Evolutionary conservation across 2,113 vertebrate genomes (phyloP), one percentile per base, ranked within the genome.

Genomic region (Thamnaconus septentrionalis): DNA sequence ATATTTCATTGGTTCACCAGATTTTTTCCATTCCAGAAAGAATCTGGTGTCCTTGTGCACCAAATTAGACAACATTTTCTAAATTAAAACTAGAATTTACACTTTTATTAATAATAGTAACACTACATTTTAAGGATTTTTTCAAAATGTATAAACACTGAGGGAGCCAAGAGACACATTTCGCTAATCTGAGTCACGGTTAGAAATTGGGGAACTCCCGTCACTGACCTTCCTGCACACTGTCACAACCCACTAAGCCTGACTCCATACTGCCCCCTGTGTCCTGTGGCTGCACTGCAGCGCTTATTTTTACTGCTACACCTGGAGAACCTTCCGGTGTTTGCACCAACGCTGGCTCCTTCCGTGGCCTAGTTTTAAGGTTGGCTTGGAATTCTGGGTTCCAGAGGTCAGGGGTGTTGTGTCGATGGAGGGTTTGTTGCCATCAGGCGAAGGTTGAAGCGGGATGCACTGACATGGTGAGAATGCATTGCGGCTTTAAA

Each of bases 291-390:
- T 2, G 18, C 18, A 31, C 18, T 31, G 18, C 1, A 46, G 53
- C 3, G 66, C 4, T 12, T 18, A 49, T 3, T 53, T 61, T 4
- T 10, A 4, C 5, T 51, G n/a, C 63, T 45, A 54, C 62, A 41
- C 63, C 46, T 46, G 51, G 42, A 48, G 10, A 59, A 31, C 18
- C 18, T 40, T 56, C 18, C 60, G 31, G 11, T 11, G 31, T 59
- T 42, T 66, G 40, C 2, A 4, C 18, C n/a, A 63, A 47, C 41
- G n/a, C 11, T 31, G 53, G 39, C 18, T 53, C 11, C 10, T 4
- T 18, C 50, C 0, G 0, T 81, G 71, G 10, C 64, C 76, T 53
- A 69, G 7, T 61, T 86, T 75, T 50, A 53, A 66, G 53, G 31
- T 40, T 56, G 58, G n/a, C 18, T 18, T 9, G 45, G 45, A 69